Conservation (phyloP, 2,888 invertebrate genomes). For the Sesamia inferens region DNA sequence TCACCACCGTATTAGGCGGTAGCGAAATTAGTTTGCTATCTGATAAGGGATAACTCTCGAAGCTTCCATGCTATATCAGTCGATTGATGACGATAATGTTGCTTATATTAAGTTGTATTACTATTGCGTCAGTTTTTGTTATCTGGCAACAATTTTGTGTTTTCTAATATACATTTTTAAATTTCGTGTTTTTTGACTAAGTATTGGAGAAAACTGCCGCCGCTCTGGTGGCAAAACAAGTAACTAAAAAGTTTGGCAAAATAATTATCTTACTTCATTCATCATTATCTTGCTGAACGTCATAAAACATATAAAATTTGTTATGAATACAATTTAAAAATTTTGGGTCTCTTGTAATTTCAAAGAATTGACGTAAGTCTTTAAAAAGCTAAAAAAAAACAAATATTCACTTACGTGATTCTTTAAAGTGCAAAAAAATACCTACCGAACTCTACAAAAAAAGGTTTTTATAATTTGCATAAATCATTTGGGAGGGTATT, state of each 20-base stretch:
- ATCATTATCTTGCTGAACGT: too few species aligned
- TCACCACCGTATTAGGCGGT: constrained; percentile 3
- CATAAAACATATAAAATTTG: too few species aligned
- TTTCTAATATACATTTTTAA: background rate
- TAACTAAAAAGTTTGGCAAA: background rate
- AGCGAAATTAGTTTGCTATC: constrained; percentile 31
- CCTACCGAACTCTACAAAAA: background rate
- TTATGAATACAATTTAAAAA: background rate
- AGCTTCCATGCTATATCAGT: constrained; percentile 12
- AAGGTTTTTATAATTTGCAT: constrained; percentile 8
- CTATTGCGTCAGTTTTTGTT: constrained; percentile 14
- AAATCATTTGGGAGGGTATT: constrained; percentile 12
- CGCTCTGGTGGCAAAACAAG: background rate
- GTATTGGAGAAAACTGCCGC: background rate
- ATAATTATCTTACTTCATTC: background rate
- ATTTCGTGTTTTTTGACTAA: background rate
- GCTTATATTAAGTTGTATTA: background rate
- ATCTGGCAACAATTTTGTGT: background rate
- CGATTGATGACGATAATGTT: constrained; percentile 1
- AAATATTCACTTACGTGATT: constrained; percentile 1
- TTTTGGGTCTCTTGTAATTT: background rate
- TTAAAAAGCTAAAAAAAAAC: too few species aligned
- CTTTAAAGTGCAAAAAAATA: constrained; percentile 13
- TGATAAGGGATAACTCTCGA: constrained; percentile 13
- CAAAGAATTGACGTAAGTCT: background rate